These are phyloP conservation scores for Camptogramma bilineatum DNA, from an alignment of 2,888 invertebrate genomes.

Conservation along the genomic window DNA sequence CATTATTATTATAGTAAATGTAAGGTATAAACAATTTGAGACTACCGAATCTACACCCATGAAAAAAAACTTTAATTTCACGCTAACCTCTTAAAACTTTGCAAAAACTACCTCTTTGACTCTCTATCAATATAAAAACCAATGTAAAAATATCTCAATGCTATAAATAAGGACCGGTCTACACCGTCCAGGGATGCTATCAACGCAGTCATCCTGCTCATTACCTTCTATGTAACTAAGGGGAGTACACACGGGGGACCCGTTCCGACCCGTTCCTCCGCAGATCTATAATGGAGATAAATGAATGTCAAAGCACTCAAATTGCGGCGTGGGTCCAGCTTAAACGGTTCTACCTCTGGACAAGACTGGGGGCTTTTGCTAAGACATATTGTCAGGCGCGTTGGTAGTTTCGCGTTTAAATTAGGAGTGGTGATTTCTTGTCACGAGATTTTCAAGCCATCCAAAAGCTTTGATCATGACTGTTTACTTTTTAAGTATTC, in stretches of 20 bases:
- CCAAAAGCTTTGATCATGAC: too few species aligned
- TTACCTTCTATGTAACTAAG: constrained; percentile 42
- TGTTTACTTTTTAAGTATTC: too few species aligned
- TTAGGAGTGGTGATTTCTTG: too few species aligned
- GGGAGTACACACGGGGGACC: constrained; percentile 65
- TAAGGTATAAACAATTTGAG: too few species aligned
- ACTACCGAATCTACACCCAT: too few species aligned
- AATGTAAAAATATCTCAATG: constrained; percentile 31
- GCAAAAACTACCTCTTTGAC: neutral
- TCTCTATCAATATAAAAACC: constrained; percentile 2
- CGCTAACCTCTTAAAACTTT: too few species aligned
- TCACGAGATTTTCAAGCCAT: too few species aligned
- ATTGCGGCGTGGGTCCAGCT: constrained; percentile 55
- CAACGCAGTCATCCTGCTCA: constrained; percentile 43
- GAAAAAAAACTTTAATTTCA: too few species aligned
- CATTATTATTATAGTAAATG: too few species aligned
- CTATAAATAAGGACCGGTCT: constrained; percentile 41
- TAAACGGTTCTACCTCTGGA: constrained; percentile 20
- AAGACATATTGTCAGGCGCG: neutral
- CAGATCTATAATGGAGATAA: constrained; percentile 82
- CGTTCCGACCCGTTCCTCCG: constrained; percentile 56
- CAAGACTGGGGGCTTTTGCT: neutral
- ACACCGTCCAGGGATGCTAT: constrained; percentile 41
- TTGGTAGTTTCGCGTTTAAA: neutral
- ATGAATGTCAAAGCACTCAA: constrained; percentile 81